Evolutionary conservation across 1,140 invertebrate genomes (phyloP).

Genomic region (Parasteatoda tepidariorum): DNA sequence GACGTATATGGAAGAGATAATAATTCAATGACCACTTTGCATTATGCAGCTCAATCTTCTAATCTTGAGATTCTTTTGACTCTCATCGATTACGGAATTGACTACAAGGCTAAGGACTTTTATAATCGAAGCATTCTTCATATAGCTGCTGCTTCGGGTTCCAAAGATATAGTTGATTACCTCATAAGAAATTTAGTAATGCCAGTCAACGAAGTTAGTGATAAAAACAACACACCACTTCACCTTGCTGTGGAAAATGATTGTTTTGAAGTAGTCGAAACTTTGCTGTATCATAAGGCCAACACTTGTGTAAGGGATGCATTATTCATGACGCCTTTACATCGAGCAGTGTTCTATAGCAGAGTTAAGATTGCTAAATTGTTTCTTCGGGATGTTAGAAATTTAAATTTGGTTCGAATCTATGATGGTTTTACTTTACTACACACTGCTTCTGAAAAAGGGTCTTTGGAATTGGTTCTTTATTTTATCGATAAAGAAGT

Average conservation of each 20-base stretch:
- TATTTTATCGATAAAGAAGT: slow-evolving; percentile 7
- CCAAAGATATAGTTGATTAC: slow-evolving; percentile 6
- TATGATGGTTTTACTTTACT: not conserved
- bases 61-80: slow-evolving; percentile 13
- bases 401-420: not conserved
- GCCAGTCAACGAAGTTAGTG: not conserved
- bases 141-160: slow-evolving; percentile 22
- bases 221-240: not conserved
- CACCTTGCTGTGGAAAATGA: slow-evolving; percentile 26
- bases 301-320: not conserved
- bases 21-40: slow-evolving; percentile 16
- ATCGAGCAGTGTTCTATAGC: not conserved
- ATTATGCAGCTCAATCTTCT: slow-evolving; percentile 22
- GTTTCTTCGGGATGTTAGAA: not conserved
- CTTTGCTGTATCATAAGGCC: slow-evolving; percentile 9
- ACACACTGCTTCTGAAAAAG: not conserved
- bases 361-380: not conserved
- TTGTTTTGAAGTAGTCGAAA: not conserved
- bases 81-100: not conserved
- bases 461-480: not conserved
- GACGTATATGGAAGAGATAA: slow-evolving; percentile 18
- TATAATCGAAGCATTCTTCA: not conserved
- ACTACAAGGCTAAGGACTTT: not conserved
- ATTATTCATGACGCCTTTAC: not conserved
- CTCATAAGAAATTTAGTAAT: not conserved